Percentiles rank a stretch among this genome's conserved stretches.
Conservation (phyloP, 2,888 invertebrate genomes). For the Cephus pulcher region DNA sequence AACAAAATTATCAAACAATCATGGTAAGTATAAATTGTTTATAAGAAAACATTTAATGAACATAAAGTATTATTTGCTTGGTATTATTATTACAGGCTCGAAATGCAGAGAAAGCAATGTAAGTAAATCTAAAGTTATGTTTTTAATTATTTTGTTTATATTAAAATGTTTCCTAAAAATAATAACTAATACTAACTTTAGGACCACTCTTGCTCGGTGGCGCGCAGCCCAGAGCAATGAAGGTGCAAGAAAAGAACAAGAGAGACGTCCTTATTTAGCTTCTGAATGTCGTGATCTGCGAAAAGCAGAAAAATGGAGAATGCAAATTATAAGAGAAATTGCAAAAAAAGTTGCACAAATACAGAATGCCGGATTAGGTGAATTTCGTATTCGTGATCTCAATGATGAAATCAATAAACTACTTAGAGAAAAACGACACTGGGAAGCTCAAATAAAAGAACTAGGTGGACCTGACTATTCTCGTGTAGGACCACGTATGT, state of each 20-base stretch:
- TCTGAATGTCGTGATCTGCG: constrained; percentile 93
- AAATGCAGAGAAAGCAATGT: constrained; percentile 98
- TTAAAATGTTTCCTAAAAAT: constrained; percentile 9
- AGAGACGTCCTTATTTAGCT: constrained; percentile 92
- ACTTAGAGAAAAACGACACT: constrained; percentile 94
- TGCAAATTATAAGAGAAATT: constrained; percentile 97
- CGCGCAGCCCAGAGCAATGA: constrained; percentile 95
- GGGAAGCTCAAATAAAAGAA: constrained; percentile 97
- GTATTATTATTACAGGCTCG: constrained; percentile 78
- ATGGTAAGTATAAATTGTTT: background rate
- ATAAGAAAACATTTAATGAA: background rate
- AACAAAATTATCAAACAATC: background rate
- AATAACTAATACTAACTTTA: constrained; percentile 55
- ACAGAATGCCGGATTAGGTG: constrained; percentile 99
- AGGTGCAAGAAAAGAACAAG: constrained; percentile 81
- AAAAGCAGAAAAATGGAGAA: constrained; percentile 95
- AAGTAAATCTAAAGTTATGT: constrained; percentile 67
- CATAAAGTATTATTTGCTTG: background rate
- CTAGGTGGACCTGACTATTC: constrained; percentile 96
- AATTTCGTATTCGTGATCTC: constrained; percentile 96
- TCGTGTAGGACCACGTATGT: constrained; percentile 91
- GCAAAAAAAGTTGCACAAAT: constrained; percentile 99
- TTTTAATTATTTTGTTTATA: background rate
- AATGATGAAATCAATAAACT: constrained; percentile 99
- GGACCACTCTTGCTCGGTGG: constrained; percentile 99